Evolutionary conservation across 1,140 invertebrate species (phyloP).

Genomic region (Drosophila asahinai): DNA sequence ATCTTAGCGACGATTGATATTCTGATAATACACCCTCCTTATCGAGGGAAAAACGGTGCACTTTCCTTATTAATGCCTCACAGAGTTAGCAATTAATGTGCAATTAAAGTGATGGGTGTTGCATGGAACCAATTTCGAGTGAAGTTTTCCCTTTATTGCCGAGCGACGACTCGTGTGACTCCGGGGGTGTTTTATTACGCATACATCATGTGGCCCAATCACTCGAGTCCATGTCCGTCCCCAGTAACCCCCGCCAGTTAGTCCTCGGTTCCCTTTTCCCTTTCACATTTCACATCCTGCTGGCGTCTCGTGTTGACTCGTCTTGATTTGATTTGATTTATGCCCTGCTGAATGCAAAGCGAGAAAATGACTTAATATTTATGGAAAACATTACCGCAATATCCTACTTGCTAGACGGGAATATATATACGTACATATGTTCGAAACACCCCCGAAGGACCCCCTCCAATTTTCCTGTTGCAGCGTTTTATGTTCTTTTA

Average conservation of each 20-base stretch:
- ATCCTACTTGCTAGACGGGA: conserved; percentile 44
- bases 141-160: conserved; percentile 6
- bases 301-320: conserved; percentile 34
- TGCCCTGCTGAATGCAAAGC: conserved; percentile 50
- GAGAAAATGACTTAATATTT: conserved; percentile 57
- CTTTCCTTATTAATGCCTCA: neutral
- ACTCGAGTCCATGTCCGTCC: conserved; percentile 1
- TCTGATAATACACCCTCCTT: too few species aligned
- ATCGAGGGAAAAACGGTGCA: neutral
- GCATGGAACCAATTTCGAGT: conserved; percentile 3
- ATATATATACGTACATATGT: neutral
- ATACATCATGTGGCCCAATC: conserved; percentile 32
- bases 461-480: conserved; percentile 7
- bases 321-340: conserved; percentile 57
- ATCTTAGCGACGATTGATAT: too few species aligned
- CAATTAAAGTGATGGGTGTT: conserved; percentile 27
- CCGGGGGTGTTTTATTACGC: conserved; percentile 26
- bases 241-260: neutral
- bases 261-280: neutral
- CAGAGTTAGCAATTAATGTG: conserved; percentile 23
- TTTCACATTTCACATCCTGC: neutral
- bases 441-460: neutral
- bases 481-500: conserved; percentile 55
- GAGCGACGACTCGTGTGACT: neutral
- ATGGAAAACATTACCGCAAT: conserved; percentile 56